A percentile compares a stretch with the other conserved stretches of the same genome.
Evolutionary conservation across 2,888 invertebrate species (phyloP).

Genomic region (Reticulitermes lucifugus): DNA sequence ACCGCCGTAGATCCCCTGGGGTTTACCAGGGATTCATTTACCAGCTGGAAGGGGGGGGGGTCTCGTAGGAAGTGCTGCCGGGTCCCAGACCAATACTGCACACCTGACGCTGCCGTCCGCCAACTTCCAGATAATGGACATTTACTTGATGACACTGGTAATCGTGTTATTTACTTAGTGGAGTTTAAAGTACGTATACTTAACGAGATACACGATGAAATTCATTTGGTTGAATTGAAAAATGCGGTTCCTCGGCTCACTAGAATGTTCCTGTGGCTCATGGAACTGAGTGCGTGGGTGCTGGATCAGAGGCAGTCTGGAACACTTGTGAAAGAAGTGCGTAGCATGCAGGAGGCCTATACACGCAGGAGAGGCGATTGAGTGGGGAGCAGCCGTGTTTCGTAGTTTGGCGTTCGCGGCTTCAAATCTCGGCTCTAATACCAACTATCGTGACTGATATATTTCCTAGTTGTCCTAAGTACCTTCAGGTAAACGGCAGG

Average conservation of each 20-base stretch:
- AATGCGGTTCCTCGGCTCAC: neutral
- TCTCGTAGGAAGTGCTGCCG: neutral
- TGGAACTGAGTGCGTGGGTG: too few relatives aligned
- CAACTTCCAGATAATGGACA: neutral
- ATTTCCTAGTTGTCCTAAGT: too few relatives aligned
- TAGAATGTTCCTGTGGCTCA: neutral
- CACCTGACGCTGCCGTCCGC: neutral
- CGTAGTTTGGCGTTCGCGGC: too few relatives aligned
- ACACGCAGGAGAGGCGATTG: too few relatives aligned
- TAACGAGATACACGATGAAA: neutral
- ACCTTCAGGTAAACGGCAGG: too few relatives aligned
- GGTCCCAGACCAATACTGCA: neutral
- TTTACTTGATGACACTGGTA: conserved; percentile 20
- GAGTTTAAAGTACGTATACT: neutral
- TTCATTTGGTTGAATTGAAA: neutral
- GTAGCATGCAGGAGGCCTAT: too few relatives aligned
- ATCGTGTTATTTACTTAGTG: conserved; percentile 12
- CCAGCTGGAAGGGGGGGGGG: neutral
- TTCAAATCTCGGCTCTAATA: too few relatives aligned
- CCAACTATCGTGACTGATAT: too few relatives aligned
- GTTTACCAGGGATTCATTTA: conserved; percentile 38
- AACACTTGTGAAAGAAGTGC: too few relatives aligned
- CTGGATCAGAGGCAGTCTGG: too few relatives aligned
- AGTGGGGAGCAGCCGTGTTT: too few relatives aligned
- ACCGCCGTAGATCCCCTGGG: conserved; percentile 13